Conservation (phyloP, 2,113 vertebrate species). For the Hydrolagus affinis region DNA sequence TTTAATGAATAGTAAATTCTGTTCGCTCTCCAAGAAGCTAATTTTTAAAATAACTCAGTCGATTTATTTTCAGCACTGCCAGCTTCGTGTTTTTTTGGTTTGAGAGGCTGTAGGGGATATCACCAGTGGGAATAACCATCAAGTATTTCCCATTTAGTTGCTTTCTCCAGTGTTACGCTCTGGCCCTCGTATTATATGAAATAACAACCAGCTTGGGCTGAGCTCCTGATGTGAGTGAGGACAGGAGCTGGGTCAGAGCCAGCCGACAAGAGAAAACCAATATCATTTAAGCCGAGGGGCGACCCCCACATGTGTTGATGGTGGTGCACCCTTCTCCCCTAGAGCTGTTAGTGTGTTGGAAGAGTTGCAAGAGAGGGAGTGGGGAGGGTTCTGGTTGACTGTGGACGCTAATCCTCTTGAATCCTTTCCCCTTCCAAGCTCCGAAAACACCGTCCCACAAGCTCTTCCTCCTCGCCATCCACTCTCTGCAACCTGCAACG, state of each 20-base stretch:
- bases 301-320: neutral
- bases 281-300: neutral
- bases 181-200: neutral
- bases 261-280: no score
- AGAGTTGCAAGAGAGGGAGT: neutral
- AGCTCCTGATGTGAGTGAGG: neutral
- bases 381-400: neutral
- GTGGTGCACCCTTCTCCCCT: neutral
- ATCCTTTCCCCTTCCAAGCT: neutral
- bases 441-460: neutral
- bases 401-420: neutral
- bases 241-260: neutral
- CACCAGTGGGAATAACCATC: slow-evolving; percentile 5
- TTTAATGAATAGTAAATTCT: slow-evolving; percentile 31
- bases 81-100: slow-evolving; percentile 4
- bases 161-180: neutral
- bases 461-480: neutral
- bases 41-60: slow-evolving; percentile 28
- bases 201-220: neutral
- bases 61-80: neutral
- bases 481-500: neutral
- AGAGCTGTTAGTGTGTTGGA: neutral
- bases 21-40: slow-evolving; percentile 25
- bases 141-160: slow-evolving; percentile 1
- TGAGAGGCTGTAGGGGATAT: slow-evolving; percentile 2